phyloP scores from a whole-genome alignment of 2,888 invertebrate genomes.

The Phaedon cochleariae region DNA sequence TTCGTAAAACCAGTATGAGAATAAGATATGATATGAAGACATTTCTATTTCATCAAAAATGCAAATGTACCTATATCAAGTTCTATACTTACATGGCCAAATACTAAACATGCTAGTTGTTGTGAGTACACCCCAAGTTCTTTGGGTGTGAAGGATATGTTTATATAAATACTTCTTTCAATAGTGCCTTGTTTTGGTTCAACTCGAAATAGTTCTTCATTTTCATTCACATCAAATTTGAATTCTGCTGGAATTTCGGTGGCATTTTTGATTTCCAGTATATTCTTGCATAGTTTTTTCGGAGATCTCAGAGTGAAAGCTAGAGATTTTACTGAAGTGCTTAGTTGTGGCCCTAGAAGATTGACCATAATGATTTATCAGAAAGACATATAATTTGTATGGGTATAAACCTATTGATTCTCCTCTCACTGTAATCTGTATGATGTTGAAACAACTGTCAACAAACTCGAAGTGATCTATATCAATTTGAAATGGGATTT shows the following conservation, averaged over 20 bases:
- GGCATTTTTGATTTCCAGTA: conserved; percentile 56
- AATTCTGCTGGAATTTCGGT: conserved; percentile 54
- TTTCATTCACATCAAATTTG: conserved; percentile 55
- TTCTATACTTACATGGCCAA: conserved; percentile 56
- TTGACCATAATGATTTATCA: background rate
- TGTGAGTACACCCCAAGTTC: conserved; percentile 52
- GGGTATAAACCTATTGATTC: conserved; percentile 51
- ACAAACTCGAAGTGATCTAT: conserved; percentile 56
- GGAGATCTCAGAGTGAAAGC: conserved; percentile 33
- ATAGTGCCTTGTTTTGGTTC: conserved; percentile 53
- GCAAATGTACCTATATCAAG: background rate
- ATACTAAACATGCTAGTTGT: conserved; percentile 55
- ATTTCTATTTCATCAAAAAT: too few relatives aligned
- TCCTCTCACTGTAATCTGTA: conserved; percentile 52
- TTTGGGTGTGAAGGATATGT: conserved; percentile 53
- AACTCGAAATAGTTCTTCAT: conserved; percentile 54
- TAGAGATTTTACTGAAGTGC: conserved; percentile 35
- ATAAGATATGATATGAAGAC: too few relatives aligned
- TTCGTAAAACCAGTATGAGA: too few relatives aligned
- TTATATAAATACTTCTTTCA: conserved; percentile 50
- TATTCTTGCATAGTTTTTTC: conserved; percentile 30
- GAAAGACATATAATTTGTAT: too few relatives aligned
- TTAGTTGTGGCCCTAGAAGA: conserved; percentile 39
- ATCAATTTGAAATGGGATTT: conserved; percentile 49
- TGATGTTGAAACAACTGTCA: conserved; percentile 43